Percentiles rank a stretch among this genome's conserved stretches.
These are phyloP conservation scores for Heliocidaris erythrogramma DNA, from an alignment of 35 echinoderm and acorn worm genomes.

Conservation along the genomic window DNA sequence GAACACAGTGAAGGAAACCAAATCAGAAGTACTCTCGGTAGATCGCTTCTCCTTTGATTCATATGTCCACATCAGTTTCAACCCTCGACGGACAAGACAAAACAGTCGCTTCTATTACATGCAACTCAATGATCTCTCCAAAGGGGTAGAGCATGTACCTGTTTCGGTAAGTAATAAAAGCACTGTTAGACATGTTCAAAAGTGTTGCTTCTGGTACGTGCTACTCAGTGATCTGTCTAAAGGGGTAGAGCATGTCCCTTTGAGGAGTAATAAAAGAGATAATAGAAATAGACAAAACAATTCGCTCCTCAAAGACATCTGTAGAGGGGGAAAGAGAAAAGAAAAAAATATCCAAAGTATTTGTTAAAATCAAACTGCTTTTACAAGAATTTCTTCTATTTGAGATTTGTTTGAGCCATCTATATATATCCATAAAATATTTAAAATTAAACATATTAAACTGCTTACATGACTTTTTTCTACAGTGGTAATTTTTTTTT, in stretches of 20 bases:
- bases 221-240: slow-evolving; percentile 75
- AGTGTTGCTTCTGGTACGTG: slow-evolving; percentile 39
- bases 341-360: neutral
- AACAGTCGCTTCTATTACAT: slow-evolving; percentile 52
- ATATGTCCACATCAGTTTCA: slow-evolving; percentile 65
- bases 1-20: slow-evolving; percentile 73
- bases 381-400: neutral
- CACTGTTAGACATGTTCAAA: neutral
- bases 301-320: neutral
- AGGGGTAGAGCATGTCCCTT: slow-evolving; percentile 75
- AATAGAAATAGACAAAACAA: neutral
- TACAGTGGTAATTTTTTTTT: too few relatives aligned
- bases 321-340: neutral
- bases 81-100: slow-evolving; percentile 41
- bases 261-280: slow-evolving; percentile 47
- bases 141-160: slow-evolving; percentile 78
- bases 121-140: slow-evolving; percentile 72
- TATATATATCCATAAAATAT: too few relatives aligned
- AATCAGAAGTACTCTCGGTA: slow-evolving; percentile 63
- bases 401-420: neutral
- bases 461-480: too few relatives aligned
- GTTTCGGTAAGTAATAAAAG: slow-evolving; percentile 66
- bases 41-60: slow-evolving; percentile 86
- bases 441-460: too few relatives aligned
- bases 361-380: neutral